A percentile compares a stretch with the other conserved stretches of the same genome.
Conservation (phyloP, 2,113 vertebrate species). For the Pandion haliaetus region DNA sequence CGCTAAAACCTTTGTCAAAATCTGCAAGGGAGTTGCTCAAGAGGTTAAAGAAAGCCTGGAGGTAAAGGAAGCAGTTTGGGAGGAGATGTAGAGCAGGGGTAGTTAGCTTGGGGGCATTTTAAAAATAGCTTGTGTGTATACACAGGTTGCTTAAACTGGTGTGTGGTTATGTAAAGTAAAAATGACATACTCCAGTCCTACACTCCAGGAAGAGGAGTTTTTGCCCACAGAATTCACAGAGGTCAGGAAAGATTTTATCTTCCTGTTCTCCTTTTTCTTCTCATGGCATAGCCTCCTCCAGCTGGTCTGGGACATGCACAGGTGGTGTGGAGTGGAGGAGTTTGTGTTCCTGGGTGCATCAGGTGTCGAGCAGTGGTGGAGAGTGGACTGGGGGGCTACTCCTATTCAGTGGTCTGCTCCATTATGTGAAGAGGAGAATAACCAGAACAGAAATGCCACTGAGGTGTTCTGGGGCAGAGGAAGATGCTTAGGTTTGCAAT, state of each 20-base stretch:
- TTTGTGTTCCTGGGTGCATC: neutral
- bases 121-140: neutral
- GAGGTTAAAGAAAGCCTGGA: neutral
- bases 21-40: neutral
- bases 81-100: neutral
- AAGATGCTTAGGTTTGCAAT: neutral
- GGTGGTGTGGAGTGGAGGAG: neutral
- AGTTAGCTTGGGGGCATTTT: neutral
- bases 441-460: neutral
- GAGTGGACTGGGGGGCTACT: neutral
- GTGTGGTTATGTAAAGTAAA: neutral
- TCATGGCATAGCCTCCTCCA: neutral
- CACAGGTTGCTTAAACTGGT: neutral
- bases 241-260: neutral
- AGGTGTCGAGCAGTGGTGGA: neutral
- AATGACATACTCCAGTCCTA: neutral
- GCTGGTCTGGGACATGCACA: neutral
- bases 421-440: neutral
- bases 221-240: neutral
- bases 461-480: neutral
- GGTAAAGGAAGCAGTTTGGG: neutral
- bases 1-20: neutral
- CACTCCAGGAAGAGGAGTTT: neutral
- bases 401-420: neutral
- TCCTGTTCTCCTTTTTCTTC: neutral